Conservation (phyloP, 2,113 vertebrate species). For the Lophochroa leadbeateri region DNA sequence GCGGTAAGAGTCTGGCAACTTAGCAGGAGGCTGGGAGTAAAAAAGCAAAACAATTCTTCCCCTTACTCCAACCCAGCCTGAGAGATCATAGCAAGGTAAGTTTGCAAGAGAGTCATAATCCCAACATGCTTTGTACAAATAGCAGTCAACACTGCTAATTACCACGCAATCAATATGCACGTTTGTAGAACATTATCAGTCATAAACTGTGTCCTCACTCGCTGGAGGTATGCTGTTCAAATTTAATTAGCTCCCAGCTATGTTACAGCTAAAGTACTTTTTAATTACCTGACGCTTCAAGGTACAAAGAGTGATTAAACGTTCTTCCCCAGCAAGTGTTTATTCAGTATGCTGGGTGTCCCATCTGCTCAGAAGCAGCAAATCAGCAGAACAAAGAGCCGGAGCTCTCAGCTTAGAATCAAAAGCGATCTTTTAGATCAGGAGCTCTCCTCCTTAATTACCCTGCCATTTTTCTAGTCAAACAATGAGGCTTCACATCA, state of each 20-base stretch:
- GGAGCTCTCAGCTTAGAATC: neutral
- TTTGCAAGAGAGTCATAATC: neutral
- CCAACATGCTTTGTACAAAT: neutral
- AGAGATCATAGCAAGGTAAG: fast-evolving
- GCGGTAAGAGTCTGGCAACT: neutral
- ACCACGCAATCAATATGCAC: neutral
- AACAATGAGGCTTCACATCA: neutral
- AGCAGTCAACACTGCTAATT: slow-evolving; percentile 8
- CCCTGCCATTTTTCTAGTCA: slow-evolving; percentile 29
- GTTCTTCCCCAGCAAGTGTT: slow-evolving; percentile 45
- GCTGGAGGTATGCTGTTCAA: neutral
- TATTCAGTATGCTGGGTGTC: slow-evolving; percentile 35
- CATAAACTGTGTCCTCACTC: neutral
- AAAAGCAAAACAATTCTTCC: neutral
- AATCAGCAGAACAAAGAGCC: neutral
- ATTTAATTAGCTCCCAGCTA: slow-evolving; percentile 49
- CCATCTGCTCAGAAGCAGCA: slow-evolving; percentile 62
- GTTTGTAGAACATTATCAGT: neutral
- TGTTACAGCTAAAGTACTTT: neutral
- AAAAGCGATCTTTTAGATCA: neutral
- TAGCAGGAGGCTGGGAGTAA: neutral
- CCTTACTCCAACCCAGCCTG: neutral
- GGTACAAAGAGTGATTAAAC: slow-evolving; percentile 38
- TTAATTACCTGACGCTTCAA: slow-evolving; percentile 46
- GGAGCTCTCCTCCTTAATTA: neutral